Evolutionary conservation across 1,140 invertebrate species (phyloP).

Genomic region (Lepidurus apus): DNA sequence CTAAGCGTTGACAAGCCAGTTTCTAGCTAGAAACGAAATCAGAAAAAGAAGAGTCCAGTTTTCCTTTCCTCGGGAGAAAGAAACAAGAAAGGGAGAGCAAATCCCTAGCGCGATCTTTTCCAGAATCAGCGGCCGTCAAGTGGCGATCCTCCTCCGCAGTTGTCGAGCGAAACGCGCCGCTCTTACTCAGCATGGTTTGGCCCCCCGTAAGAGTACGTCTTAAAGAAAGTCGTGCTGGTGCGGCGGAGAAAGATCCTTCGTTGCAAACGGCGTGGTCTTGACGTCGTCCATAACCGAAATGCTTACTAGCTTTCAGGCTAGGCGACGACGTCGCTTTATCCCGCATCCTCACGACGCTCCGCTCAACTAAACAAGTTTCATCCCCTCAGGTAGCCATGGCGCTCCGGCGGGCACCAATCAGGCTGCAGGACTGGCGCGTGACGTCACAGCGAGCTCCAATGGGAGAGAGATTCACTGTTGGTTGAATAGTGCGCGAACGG

Average conservation of each 20-base stretch:
- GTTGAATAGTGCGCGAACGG: background rate
- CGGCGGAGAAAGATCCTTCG: no score
- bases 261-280: background rate
- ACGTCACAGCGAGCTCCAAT: background rate
- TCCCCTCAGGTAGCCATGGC: background rate
- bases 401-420: background rate
- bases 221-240: no score
- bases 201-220: no score
- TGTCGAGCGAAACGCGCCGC: no score
- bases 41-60: background rate
- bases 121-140: background rate
- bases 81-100: background rate
- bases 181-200: no score
- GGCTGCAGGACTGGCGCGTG: background rate
- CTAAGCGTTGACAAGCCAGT: no score
- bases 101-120: background rate
- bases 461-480: background rate
- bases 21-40: background rate
- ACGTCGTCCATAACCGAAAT: conserved; percentile 2
- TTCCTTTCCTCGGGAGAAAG: background rate
- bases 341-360: background rate
- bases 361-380: background rate
- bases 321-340: background rate
- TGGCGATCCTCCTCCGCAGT: background rate
- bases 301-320: background rate